A percentile compares a stretch with the other conserved stretches of the same genome.
Evolutionary conservation across 2,113 vertebrate species (phyloP).

Genomic region (Cololabis saira): DNA sequence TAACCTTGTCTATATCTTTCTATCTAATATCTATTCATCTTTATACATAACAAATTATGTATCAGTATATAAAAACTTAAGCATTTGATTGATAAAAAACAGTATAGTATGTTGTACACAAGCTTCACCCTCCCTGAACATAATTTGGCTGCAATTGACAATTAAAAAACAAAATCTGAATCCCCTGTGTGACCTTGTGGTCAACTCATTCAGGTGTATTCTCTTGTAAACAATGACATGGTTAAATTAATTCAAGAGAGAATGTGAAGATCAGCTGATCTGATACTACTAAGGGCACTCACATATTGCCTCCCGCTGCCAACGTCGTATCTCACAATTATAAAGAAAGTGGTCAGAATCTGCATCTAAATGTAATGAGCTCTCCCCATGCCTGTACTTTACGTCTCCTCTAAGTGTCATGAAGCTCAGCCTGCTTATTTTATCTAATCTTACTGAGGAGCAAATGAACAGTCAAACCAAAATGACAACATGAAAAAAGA

Average conservation of each 20-base stretch:
- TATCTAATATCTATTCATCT: no score
- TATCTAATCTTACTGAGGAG: not conserved
- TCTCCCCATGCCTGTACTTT: not conserved
- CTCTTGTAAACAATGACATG: not conserved
- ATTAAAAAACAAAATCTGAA: slow-evolving; percentile 1
- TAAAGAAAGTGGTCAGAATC: not conserved
- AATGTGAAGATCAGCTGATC: slow-evolving; percentile 1
- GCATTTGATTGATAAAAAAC: no score
- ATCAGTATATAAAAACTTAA: no score
- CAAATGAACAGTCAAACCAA: no score
- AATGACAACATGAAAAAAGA: no score
- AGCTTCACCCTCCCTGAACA: not conserved
- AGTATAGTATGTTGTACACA: no score
- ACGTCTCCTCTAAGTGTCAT: not conserved
- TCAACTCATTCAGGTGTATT: slow-evolving; percentile 20
- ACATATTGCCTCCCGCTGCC: not conserved
- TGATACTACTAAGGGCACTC: not conserved
- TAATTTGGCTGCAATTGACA: slow-evolving; percentile 1
- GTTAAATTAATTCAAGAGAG: not conserved
- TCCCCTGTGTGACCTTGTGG: not conserved
- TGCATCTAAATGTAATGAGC: not conserved
- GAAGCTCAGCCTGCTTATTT: not conserved
- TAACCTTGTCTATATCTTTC: no score
- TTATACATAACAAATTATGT: no score
- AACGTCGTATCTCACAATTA: not conserved